These are phyloP conservation scores for Cichladusa arquata DNA, from an alignment of 2,113 vertebrate genomes.

Conservation along the genomic window DNA sequence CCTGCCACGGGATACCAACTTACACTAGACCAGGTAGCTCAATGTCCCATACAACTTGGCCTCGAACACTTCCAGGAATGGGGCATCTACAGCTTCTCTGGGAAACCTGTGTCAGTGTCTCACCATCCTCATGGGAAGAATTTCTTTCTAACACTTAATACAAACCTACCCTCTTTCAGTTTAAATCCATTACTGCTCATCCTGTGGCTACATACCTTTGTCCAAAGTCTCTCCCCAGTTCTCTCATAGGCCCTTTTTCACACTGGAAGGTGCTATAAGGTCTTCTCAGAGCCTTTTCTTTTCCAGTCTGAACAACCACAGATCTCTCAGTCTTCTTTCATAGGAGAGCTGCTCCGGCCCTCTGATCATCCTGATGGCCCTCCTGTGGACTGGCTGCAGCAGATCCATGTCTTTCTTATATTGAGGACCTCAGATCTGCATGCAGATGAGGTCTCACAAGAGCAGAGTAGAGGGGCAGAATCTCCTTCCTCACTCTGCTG, in stretches of 20 bases:
- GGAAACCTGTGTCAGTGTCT: neutral
- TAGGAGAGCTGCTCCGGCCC: rapidly evolving
- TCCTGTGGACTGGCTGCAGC: neutral
- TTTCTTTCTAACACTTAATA: neutral
- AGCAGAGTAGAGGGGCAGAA: neutral
- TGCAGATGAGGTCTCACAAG: neutral
- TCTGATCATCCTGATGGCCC: neutral
- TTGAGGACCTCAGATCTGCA: neutral
- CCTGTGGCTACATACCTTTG: neutral
- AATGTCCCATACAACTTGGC: neutral
- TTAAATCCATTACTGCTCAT: neutral
- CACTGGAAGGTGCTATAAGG: neutral
- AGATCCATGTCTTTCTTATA: neutral
- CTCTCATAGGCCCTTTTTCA: neutral
- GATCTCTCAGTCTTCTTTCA: neutral
- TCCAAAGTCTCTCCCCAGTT: neutral
- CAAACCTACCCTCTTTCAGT: neutral
- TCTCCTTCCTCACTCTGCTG: neutral
- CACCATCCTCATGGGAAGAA: neutral
- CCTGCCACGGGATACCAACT: rapidly evolving
- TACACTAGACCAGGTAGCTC: neutral
- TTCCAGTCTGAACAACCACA: neutral
- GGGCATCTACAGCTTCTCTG: neutral
- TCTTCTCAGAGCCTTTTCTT: neutral
- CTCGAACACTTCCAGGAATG: neutral